A percentile compares a stretch with the other conserved stretches of the same genome.
Conservation (phyloP, 2,797 vertebrate genomes). For the Phataginus tetradactyla region DNA sequence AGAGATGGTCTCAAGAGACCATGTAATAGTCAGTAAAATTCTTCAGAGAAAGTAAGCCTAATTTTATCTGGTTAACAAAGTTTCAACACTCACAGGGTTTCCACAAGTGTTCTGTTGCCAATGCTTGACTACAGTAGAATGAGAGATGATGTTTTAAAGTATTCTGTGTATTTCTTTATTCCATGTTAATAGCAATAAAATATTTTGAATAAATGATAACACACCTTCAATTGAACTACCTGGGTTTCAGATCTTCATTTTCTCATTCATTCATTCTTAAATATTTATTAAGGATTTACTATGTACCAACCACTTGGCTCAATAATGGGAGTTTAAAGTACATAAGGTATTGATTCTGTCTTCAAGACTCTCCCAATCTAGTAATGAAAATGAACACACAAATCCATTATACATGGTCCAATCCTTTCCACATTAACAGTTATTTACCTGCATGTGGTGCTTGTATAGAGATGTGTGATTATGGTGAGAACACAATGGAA, state of each 20-base stretch:
- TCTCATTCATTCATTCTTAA: not conserved
- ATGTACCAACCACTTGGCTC: not conserved
- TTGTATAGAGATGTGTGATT: not conserved
- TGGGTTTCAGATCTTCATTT: not conserved
- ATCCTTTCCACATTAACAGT: not conserved
- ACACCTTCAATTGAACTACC: not conserved
- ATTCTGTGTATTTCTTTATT: not conserved
- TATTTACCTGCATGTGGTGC: not conserved
- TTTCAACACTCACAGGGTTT: constrained; percentile 6
- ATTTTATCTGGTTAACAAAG: constrained; percentile 49
- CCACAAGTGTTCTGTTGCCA: not conserved
- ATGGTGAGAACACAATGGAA: not conserved
- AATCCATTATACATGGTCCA: not conserved
- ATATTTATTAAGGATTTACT: not conserved
- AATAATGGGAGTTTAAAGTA: not conserved
- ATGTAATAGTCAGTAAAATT: not conserved
- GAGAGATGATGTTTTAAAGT: not conserved
- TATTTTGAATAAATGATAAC: not conserved
- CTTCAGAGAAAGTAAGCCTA: not conserved
- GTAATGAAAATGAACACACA: not conserved
- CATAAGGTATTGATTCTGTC: not conserved
- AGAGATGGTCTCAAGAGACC: not conserved
- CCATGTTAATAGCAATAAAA: not conserved
- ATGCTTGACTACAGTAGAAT: not conserved
- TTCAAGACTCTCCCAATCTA: not conserved